These are phyloP conservation scores for Ammodytes marinus DNA, from an alignment of 2,113 vertebrate genomes.

Conservation along the genomic window DNA sequence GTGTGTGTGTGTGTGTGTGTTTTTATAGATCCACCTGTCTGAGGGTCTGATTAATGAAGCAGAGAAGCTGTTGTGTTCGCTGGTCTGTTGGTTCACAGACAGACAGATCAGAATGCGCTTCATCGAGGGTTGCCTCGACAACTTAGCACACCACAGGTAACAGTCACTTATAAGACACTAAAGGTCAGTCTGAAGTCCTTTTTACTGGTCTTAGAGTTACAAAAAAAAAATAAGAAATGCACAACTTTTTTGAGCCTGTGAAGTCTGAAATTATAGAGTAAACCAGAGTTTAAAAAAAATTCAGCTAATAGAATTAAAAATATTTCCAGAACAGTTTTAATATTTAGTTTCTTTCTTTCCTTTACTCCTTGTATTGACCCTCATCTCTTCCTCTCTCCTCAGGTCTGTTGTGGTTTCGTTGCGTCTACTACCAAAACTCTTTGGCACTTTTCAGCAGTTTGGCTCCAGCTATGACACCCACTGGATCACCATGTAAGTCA, in stretches of 20 bases:
- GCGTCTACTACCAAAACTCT: constrained; percentile 96
- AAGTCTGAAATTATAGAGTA: too few relatives aligned
- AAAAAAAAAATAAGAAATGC: too few relatives aligned
- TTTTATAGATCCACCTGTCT: constrained; percentile 94
- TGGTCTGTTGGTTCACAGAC: constrained; percentile 99
- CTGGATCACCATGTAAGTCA: constrained; percentile 98
- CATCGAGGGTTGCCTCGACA: constrained; percentile 99
- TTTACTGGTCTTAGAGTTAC: too few relatives aligned
- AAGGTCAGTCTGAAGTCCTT: too few relatives aligned
- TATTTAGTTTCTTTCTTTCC: not conserved
- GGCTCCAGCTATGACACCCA: constrained; percentile 99
- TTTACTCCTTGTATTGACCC: not conserved
- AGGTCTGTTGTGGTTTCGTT: constrained; percentile 98
- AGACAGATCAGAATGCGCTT: constrained; percentile 99
- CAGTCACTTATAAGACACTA: not conserved
- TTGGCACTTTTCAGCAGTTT: constrained; percentile 98
- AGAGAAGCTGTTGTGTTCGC: constrained; percentile 97
- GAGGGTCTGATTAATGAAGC: constrained; percentile 98
- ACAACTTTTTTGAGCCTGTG: too few relatives aligned
- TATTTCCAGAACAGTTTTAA: not conserved
- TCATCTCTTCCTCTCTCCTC: not conserved
- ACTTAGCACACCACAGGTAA: constrained; percentile 97
- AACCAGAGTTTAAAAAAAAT: too few relatives aligned
- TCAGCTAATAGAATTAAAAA: not conserved
- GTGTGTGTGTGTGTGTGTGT: too few relatives aligned